Base-by-base conservation (phyloP, 2,888 invertebrate species). In the Esperia sulphurella region DNA sequence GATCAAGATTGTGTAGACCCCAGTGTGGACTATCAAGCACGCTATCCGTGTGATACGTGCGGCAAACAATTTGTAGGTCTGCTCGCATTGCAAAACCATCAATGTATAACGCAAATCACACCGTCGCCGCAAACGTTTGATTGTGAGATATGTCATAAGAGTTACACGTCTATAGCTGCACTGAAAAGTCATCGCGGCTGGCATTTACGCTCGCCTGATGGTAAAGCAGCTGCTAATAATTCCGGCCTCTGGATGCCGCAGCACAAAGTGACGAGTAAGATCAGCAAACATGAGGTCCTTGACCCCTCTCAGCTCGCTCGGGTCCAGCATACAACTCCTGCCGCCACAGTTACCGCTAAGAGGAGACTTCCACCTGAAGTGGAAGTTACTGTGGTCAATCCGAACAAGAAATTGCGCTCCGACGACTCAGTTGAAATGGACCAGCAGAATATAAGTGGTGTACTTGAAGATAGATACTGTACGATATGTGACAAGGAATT, bases 121-220 rank as follows among this genome's bases (percentile, higher is more conserved):
- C 58, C 72, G 6, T 80, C 81, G 46, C 83, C 83, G 8, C 84
- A 84, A 61, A 88, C 87, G 0, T 91, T 91, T 51, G 91, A 91
- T 50, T 94, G 94, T 59, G 91, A 91, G 52, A 91, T 93, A 28
- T 94, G 94, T 58, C 91, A 92, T 52, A 92, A 93, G 60, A 87
- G 90, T 29, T 94, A 94, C 64, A 90, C 91, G 3, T 93, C 93
- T 14, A 92, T 92, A 55, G 91, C 91, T 1, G 93, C 94, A 0
- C 66, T 94, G 45, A 92, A 92, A 55, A 93, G 92, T 56, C 94
- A 94, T 70, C 85, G 92, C 43, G 93, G 93, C 8, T 93, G 93
- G 87, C 94, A 94, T 65, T 86, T 92, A 49, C 90, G 93, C 14
- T 91, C 92, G 0, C 91, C 91, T 3, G 87, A 90, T 55, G 86